Conservation (phyloP, 2,888 invertebrate species). For the Adineta ricciae region DNA sequence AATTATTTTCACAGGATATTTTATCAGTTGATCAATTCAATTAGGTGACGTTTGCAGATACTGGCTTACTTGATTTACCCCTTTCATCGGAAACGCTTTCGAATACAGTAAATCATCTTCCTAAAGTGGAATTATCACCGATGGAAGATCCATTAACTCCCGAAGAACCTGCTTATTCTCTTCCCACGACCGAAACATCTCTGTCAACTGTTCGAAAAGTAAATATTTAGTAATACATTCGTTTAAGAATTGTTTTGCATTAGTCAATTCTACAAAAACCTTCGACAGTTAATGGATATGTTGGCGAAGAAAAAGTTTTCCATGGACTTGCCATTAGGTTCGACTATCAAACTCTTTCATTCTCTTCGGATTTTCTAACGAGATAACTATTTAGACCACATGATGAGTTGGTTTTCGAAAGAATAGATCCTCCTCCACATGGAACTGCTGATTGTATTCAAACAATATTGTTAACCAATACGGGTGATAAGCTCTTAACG, state of each 20-base stretch:
- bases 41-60: slow-evolving; percentile 19
- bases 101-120: neutral
- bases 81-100: neutral
- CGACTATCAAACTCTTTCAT: no score
- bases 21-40: no score
- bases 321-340: neutral
- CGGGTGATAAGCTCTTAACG: slow-evolving; percentile 11
- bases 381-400: neutral
- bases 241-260: neutral
- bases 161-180: neutral
- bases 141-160: neutral
- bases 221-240: neutral
- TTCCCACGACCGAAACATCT: neutral
- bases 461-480: slow-evolving; percentile 26
- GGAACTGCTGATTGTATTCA: slow-evolving; percentile 21
- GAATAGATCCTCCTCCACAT: neutral
- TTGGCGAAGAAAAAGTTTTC: neutral
- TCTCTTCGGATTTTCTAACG: neutral
- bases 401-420: slow-evolving; percentile 24
- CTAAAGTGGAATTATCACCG: neutral
- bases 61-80: neutral
- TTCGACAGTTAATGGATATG: neutral
- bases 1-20: neutral
- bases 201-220: neutral
- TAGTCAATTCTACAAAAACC: slow-evolving; percentile 8